Base-by-base conservation (phyloP, 1,140 invertebrate genomes). In the Penaeus chinensis region DNA sequence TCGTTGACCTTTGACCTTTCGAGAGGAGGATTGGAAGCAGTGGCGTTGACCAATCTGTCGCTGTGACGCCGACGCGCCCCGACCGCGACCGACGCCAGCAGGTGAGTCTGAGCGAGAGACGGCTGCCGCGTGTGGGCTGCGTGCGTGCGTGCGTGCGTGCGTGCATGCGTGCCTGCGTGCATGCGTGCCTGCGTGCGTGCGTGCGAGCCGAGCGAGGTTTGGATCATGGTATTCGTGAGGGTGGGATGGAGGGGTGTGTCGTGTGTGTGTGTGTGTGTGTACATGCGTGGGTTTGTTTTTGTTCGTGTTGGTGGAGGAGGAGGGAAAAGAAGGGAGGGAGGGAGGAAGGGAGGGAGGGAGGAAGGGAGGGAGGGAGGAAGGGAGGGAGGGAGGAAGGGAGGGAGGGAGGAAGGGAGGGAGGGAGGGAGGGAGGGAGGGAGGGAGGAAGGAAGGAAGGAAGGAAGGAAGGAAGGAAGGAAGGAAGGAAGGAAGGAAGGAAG, bases 91-190 rank as follows among this genome's bases (percentile, higher is more conserved):
- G 54, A 13, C 54, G 54, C 54, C 54, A 54, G 16, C 54, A 54
- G 54, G 54, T 54, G 54, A 54, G 54, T 54, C 54, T 54, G 10
- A 8, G 54, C 11, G 16, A 16, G 47, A 54, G 37, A n/a, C 10
- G 80, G 62, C 62, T 42, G n/a, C 60, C 22, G 47, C n/a, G 80
- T 80, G 78, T 79, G 47, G 37, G 54, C 0, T 16, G 54, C 16
- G 78, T 80, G 78, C 54, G 47, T 60, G 32, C 37, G 32, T 47
- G 77, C 24, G 47, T 79, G 79, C 47, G 37, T 74, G 32, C 47
- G 4, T 71, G 66, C 24, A 19, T 11, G 47, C 13, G 79, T 78
- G 76, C 42, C 24, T 37, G 74, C 37, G 74, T 37, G 74, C 37
- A 27, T 77, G 74, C 37, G 74, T 10, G 76, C 42, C 24, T 37